Base-by-base conservation (phyloP, 2,113 vertebrate genomes). In the Deroptyus accipitrinus region DNA sequence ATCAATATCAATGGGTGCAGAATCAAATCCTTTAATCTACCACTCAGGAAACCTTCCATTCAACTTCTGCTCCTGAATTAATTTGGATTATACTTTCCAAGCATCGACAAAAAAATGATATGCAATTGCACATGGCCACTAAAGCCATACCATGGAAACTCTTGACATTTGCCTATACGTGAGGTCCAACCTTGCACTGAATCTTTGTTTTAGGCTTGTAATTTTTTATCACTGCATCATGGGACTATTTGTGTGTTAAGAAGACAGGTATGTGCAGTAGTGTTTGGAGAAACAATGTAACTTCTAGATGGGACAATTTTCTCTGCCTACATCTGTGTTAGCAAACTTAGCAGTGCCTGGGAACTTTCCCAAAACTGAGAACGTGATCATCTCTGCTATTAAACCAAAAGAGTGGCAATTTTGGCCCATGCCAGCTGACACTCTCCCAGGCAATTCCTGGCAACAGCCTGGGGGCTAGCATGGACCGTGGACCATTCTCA, bases 371-470 rank as follows among this genome's bases (percentile, higher is more conserved):
- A 63, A 87, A 52, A 52, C 66, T 35, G 2, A 70, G 77, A 89
- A 89, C 41, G 69, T 49, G 64, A 91, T 63, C 80, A 59, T 94
- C 64, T 83, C 83, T 48, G 6, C 88, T 84, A 55, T 68, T 72
- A 66, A 72, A 39, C 73, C 66, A 55, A 61, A 54, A 68, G 37
- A 89, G 48, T 0, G 3, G 61, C 64, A 77, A 67, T 82, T 86
- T 61, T 17, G 2, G 62, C 35, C 74, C 39, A 4, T 37, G 91
- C 86, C 95, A 97, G 81, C 89, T 97, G 95, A 89, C 91, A n/a
- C 30, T 52, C 10, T 59, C 55, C 66, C 86, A 87, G 77, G 25
- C 20, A 82, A 64, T 37, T 92, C 89, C 94, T 91, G 89, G 91
- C 93, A 48, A 48, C 6, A 2, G 20, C 39, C 61, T 91, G 69